Evolutionary conservation across 2,113 vertebrate species (phyloP).

Genomic region (Sardina pilchardus): DNA sequence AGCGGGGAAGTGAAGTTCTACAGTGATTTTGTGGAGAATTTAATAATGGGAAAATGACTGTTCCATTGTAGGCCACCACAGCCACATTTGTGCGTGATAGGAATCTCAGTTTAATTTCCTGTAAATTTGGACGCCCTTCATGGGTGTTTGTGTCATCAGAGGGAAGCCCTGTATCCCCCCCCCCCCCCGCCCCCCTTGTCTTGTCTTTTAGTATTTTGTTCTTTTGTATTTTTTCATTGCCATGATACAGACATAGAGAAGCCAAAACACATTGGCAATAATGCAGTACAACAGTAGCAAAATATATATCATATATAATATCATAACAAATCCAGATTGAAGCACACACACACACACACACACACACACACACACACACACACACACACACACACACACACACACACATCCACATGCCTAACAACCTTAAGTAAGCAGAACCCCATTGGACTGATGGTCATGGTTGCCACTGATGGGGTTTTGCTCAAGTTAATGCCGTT

Average conservation of each 20-base stretch:
- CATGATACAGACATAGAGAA: background rate
- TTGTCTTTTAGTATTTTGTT: no score
- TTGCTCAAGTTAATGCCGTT: background rate
- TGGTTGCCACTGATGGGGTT: background rate
- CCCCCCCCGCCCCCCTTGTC: no score
- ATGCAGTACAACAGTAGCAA: background rate
- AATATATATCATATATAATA: background rate
- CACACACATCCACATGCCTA: background rate
- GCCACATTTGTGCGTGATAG: background rate
- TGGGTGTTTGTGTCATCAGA: no score
- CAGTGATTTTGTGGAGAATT: conserved; percentile 15
- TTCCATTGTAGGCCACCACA: conserved; percentile 18
- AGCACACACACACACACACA: background rate
- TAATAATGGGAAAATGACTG: conserved; percentile 15
- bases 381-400: background rate
- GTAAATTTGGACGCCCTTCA: background rate
- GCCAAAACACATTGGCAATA: background rate
- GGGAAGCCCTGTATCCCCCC: no score
- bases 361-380: background rate
- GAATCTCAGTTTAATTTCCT: conserved; percentile 15
- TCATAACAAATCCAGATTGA: no score
- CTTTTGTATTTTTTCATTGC: background rate
- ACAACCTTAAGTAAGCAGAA: background rate
- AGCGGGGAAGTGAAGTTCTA: background rate
- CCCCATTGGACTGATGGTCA: background rate